Conservation (phyloP, 2,888 invertebrate species). For the Cataglyphis livida region DNA sequence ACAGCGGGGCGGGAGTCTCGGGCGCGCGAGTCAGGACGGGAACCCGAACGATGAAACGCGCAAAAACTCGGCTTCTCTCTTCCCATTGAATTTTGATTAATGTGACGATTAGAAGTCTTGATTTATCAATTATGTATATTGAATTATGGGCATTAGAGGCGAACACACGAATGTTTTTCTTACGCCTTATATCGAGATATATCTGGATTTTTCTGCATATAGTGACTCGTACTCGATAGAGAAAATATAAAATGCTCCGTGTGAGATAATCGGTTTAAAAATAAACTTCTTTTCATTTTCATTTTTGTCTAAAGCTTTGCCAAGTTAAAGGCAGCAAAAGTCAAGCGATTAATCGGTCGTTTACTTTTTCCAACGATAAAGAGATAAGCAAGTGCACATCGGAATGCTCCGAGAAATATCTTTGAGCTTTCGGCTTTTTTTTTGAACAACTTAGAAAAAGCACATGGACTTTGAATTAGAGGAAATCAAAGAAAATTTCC, state of each 20-base stretch:
- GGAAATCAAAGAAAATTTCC: background rate
- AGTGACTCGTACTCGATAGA: background rate
- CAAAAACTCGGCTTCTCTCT: constrained; percentile 21
- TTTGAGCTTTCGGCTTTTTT: background rate
- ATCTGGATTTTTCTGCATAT: background rate
- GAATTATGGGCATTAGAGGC: background rate
- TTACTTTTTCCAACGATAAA: background rate
- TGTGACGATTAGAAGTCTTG: background rate
- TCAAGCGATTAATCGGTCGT: constrained; percentile 8
- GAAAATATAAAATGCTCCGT: background rate
- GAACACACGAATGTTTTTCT: background rate
- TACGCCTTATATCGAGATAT: background rate
- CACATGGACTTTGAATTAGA: background rate
- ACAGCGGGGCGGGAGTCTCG: constrained; percentile 68
- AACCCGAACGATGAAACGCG: constrained; percentile 11
- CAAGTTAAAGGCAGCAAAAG: background rate
- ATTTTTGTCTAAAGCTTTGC: background rate
- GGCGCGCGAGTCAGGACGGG: constrained; percentile 23
- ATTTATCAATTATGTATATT: background rate
- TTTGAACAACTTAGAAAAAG: background rate
- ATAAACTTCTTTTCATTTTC: background rate
- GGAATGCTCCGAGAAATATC: background rate
- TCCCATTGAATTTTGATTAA: background rate
- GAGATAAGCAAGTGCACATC: background rate
- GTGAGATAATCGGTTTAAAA: background rate